phyloP scores from a whole-genome alignment of 1,140 invertebrate species.

The Coenobita brevimanus region DNA sequence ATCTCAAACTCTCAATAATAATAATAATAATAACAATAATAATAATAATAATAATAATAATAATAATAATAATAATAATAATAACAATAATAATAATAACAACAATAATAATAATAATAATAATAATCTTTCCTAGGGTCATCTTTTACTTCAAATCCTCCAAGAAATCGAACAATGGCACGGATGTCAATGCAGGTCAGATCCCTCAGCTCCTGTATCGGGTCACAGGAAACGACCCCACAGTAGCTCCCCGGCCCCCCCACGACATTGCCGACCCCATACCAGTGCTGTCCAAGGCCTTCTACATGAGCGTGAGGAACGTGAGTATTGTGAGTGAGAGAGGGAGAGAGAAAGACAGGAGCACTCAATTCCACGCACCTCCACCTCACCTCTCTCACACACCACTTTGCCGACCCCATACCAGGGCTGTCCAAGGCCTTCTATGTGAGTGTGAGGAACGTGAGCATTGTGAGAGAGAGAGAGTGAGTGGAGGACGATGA shows the following conservation, averaged over 20 bases:
- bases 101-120: too few species aligned
- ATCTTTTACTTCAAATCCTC: constrained; percentile 97
- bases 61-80: too few species aligned
- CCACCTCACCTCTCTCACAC: constrained; percentile 11
- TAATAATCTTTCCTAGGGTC: constrained; percentile 77
- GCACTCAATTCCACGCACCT: too few species aligned
- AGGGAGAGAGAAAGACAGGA: too few species aligned
- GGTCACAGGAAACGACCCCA: constrained; percentile 82
- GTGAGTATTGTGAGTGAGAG: too few species aligned
- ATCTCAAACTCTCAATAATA: too few species aligned
- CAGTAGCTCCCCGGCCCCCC: constrained; percentile 67
- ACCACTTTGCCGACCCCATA: constrained; percentile 46
- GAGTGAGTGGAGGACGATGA: too few species aligned
- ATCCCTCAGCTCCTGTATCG: constrained; percentile 95
- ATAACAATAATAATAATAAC: too few species aligned
- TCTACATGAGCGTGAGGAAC: constrained; percentile 66
- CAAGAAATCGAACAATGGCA: constrained; percentile 98
- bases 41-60: too few species aligned
- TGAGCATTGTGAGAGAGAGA: too few species aligned
- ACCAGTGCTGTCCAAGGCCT: constrained; percentile 65
- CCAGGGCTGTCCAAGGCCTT: constrained; percentile 66
- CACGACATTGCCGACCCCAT: constrained; percentile 46
- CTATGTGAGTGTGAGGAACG: constrained; percentile 65
- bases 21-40: too few species aligned
- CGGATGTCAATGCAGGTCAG: constrained; percentile 97